phyloP scores from a whole-genome alignment of 1,140 invertebrate genomes.

The Penaeus japonicus region DNA sequence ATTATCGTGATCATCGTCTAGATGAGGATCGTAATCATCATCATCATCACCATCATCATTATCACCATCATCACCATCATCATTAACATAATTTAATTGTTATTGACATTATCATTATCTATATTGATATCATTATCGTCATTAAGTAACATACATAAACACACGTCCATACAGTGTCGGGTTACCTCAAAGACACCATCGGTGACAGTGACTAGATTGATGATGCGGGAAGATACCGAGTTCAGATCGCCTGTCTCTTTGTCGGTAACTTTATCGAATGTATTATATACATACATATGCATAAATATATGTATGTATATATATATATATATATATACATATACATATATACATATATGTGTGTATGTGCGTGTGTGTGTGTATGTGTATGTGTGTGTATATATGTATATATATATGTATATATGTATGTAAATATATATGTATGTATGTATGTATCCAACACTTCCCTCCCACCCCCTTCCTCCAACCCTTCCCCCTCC shows the following conservation, averaged over 20 bases:
- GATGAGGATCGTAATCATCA: too few species aligned
- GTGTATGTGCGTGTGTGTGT: neutral
- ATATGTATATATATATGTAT: neutral
- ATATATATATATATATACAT: constrained; percentile 10
- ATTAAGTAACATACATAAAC: too few species aligned
- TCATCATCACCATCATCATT: neutral
- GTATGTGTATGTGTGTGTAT: neutral
- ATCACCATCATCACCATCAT: neutral
- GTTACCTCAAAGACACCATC: neutral
- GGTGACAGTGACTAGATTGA: too few species aligned
- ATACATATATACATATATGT: neutral
- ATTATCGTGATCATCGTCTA: neutral
- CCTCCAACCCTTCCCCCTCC: too few species aligned
- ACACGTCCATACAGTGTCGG: too few species aligned
- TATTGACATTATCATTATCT: neutral
- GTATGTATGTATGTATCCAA: neutral
- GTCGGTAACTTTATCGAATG: neutral
- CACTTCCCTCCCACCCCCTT: too few species aligned
- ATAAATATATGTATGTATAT: constrained; percentile 4
- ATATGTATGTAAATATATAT: neutral
- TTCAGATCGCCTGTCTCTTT: neutral
- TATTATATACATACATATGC: neutral
- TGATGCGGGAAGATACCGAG: too few species aligned
- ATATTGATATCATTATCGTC: neutral
- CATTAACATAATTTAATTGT: too few species aligned